A percentile compares a stretch with the other conserved stretches of the same genome.
These are phyloP conservation scores for Peromyscus maniculatus DNA, from an alignment of 2,113 vertebrate species.

Conservation along the genomic window DNA sequence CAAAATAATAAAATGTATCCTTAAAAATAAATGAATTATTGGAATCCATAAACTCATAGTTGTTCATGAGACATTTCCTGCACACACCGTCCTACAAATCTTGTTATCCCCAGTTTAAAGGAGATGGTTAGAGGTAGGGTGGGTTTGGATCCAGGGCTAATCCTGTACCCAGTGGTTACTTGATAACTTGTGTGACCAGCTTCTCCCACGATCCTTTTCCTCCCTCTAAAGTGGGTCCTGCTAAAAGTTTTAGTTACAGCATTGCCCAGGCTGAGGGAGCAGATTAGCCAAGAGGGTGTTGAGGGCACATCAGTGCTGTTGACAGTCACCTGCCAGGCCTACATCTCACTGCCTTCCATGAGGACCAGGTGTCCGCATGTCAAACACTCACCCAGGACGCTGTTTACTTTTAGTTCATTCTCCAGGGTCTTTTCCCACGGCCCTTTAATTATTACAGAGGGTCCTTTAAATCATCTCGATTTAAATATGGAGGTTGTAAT, in stretches of 20 bases:
- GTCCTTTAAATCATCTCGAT: background rate
- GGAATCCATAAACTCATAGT: background rate
- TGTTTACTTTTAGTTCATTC: background rate
- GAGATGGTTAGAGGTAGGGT: background rate
- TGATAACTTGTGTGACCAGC: background rate
- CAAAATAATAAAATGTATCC: background rate
- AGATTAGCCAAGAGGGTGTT: background rate
- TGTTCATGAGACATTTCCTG: background rate
- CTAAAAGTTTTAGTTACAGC: background rate
- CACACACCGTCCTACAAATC: rapidly evolving
- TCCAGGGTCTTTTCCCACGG: background rate
- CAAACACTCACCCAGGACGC: background rate
- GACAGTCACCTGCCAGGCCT: background rate
- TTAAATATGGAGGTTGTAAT: background rate
- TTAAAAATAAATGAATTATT: background rate
- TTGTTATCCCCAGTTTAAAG: rapidly evolving
- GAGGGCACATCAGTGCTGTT: rapidly evolving
- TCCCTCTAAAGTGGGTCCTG: background rate
- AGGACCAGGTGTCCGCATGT: too few relatives aligned
- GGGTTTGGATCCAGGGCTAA: background rate
- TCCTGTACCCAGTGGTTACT: too few relatives aligned
- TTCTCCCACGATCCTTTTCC: background rate
- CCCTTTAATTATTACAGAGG: background rate
- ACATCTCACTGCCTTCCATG: background rate
- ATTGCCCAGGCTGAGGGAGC: background rate